phyloP scores from a whole-genome alignment of 2,888 invertebrate species.

The Dryobota labecula region DNA sequence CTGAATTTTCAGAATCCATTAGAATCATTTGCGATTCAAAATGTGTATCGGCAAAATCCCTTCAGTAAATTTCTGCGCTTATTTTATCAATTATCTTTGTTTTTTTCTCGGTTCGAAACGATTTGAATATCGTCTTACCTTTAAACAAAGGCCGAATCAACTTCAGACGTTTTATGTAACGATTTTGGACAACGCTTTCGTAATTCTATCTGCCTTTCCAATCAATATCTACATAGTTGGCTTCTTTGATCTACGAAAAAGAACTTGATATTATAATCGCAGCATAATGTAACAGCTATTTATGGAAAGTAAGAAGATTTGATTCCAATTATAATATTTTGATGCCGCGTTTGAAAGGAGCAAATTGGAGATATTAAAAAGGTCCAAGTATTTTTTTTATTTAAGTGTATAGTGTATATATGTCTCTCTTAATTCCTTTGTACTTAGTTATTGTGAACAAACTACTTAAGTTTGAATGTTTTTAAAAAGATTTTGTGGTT shows the following conservation, averaged over 20 bases:
- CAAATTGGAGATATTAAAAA: neutral
- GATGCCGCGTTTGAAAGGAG: neutral
- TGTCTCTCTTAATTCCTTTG: neutral
- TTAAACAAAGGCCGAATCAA: conserved; percentile 59
- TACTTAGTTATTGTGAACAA: neutral
- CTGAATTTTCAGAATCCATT: conserved; percentile 73
- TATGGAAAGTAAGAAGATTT: conserved; percentile 32
- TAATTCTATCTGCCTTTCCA: conserved; percentile 64
- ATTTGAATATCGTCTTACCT: conserved; percentile 69
- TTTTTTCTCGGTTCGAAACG: conserved; percentile 57
- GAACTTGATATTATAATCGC: conserved; percentile 53
- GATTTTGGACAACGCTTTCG: conserved; percentile 60
- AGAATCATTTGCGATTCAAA: conserved; percentile 71
- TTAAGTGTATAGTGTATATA: neutral
- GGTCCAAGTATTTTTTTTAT: neutral
- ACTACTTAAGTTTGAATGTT: neutral
- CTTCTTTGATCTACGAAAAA: conserved; percentile 59
- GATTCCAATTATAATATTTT: conserved; percentile 27
- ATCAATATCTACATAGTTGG: conserved; percentile 63
- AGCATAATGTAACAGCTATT: conserved; percentile 27
- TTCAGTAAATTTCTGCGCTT: conserved; percentile 65
- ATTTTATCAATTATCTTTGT: conserved; percentile 71
- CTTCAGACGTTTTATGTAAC: conserved; percentile 60
- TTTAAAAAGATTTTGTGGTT: neutral
- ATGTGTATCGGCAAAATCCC: conserved; percentile 67